Percentiles rank a stretch among this genome's conserved stretches.
Conservation (phyloP, 2,888 invertebrate genomes). For the Conus canariensis region DNA sequence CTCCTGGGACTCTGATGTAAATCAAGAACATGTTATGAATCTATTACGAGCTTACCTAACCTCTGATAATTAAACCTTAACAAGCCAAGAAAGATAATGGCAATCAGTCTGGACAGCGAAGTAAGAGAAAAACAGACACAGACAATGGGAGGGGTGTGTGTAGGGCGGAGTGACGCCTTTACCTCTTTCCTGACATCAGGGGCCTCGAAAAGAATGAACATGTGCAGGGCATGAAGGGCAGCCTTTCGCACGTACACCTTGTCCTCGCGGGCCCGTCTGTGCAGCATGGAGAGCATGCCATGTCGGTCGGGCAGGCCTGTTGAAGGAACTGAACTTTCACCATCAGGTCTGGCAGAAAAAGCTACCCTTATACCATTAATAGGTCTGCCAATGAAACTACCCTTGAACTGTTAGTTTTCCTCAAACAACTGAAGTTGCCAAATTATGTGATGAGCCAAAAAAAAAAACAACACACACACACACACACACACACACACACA, state of each 20-base stretch:
- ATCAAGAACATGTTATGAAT: too few relatives aligned
- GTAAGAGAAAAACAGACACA: too few relatives aligned
- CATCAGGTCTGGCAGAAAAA: neutral
- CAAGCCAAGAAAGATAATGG: too few relatives aligned
- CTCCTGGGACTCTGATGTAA: too few relatives aligned
- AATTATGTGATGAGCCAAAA: too few relatives aligned
- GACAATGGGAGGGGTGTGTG: too few relatives aligned
- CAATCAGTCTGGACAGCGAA: too few relatives aligned
- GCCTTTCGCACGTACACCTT: slow-evolving; percentile 82
- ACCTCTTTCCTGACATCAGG: slow-evolving; percentile 64
- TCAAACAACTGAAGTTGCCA: neutral
- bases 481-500: too few relatives aligned
- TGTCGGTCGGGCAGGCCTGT: slow-evolving; percentile 71
- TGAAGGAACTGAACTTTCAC: neutral
- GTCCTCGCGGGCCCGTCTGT: slow-evolving; percentile 80
- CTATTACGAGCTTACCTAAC: too few relatives aligned
- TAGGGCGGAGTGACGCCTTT: neutral
- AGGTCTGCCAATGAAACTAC: neutral
- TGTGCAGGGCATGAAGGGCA: slow-evolving; percentile 79
- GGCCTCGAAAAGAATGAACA: slow-evolving; percentile 74
- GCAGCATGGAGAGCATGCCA: slow-evolving; percentile 78
- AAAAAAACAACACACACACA: neutral
- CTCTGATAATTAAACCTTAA: too few relatives aligned
- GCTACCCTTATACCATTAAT: too few relatives aligned
- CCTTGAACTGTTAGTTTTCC: neutral